These are phyloP conservation scores for Eurystomus glaucurus DNA, from an alignment of 2,797 vertebrate species.

Conservation along the genomic window DNA sequence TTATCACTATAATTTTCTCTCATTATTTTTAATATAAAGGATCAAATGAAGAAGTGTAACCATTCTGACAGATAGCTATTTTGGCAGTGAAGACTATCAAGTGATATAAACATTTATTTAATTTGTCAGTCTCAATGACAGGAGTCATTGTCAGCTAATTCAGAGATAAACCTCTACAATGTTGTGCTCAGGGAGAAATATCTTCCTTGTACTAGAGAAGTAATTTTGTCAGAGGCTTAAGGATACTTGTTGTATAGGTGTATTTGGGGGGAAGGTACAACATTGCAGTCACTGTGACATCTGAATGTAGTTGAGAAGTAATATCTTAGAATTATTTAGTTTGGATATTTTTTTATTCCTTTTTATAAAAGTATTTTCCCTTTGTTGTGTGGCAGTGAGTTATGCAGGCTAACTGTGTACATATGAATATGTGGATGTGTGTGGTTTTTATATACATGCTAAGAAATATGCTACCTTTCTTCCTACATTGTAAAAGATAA, in stretches of 20 bases:
- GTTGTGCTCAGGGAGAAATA: neutral
- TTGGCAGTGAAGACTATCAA: neutral
- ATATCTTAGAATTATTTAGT: neutral
- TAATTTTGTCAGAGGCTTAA: neutral
- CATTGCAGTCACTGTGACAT: neutral
- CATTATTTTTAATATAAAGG: neutral
- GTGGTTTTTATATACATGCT: neutral
- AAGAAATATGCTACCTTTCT: neutral
- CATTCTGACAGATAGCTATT: neutral
- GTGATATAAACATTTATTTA: constrained; percentile 12
- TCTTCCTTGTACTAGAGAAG: neutral
- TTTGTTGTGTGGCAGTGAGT: neutral
- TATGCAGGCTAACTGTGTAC: neutral
- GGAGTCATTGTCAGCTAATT: neutral
- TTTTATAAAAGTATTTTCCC: neutral
- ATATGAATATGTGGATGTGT: neutral
- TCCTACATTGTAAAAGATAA: neutral
- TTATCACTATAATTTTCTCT: neutral
- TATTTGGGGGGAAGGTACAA: neutral
- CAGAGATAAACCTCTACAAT: neutral
- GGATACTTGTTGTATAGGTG: neutral
- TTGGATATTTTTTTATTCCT: neutral
- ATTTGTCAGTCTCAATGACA: neutral
- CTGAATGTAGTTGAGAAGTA: neutral
- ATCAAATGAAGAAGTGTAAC: constrained; percentile 3